phyloP scores from a whole-genome alignment of 1,140 invertebrate genomes.

The Drosophila orena region DNA sequence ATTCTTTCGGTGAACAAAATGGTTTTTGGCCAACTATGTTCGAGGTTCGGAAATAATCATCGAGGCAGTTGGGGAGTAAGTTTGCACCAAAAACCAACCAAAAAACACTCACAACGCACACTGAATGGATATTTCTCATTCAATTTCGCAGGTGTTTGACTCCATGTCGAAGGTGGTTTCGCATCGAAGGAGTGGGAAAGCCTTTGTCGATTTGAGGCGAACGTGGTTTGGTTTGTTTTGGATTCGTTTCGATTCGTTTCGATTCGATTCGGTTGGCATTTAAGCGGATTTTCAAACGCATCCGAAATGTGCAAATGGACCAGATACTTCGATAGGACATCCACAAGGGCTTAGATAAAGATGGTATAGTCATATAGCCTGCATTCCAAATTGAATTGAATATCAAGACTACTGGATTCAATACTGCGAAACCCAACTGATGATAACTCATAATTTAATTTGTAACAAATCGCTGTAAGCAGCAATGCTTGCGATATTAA shows the following conservation, averaged over 20 bases:
- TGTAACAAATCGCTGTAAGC: neutral
- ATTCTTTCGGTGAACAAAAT: constrained; percentile 70
- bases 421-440: neutral
- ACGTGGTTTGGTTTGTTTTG: constrained; percentile 56
- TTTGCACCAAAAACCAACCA: constrained; percentile 24
- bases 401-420: neutral
- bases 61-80: constrained; percentile 42
- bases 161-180: constrained; percentile 48
- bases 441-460: neutral
- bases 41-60: constrained; percentile 14
- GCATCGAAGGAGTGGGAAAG: constrained; percentile 24
- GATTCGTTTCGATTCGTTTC: constrained; percentile 11
- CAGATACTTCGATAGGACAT: constrained; percentile 22
- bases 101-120: constrained; percentile 29
- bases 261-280: constrained; percentile 30
- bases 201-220: constrained; percentile 64
- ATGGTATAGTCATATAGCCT: neutral
- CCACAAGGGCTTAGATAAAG: neutral
- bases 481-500: no score
- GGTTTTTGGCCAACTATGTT: constrained; percentile 73
- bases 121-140: constrained; percentile 77
- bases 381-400: neutral
- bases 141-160: constrained; percentile 78
- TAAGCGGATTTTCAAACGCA: constrained; percentile 53
- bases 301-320: constrained; percentile 35